These are phyloP conservation scores for Aphelenchoides fujianensis DNA, from an alignment of 1,140 invertebrate species.

Conservation along the genomic window DNA sequence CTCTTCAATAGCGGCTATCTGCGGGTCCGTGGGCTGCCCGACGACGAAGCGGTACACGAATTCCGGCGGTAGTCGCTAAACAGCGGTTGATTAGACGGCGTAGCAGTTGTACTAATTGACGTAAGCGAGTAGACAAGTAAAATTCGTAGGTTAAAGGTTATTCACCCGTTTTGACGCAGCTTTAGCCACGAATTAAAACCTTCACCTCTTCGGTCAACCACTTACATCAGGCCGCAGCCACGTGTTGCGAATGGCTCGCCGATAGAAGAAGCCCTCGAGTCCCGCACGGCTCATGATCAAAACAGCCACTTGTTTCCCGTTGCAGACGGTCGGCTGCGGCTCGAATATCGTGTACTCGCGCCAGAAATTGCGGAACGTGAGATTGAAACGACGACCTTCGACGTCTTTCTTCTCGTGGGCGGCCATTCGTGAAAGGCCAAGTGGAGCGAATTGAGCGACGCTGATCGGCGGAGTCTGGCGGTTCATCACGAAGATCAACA, in stretches of 20 bases:
- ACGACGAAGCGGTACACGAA: conserved; percentile 1
- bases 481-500: neutral
- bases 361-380: neutral
- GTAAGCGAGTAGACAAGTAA: no score
- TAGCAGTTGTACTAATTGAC: no score
- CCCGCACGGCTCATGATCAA: neutral
- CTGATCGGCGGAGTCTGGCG: neutral
- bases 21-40: neutral
- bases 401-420: neutral
- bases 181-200: neutral
- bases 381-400: neutral
- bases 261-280: neutral
- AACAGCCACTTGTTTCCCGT: neutral
- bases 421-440: neutral
- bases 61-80: neutral
- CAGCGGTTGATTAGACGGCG: no score
- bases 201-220: neutral
- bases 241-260: neutral
- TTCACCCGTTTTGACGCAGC: no score
- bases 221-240: conserved; percentile 4
- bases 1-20: neutral
- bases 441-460: no score
- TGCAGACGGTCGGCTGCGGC: neutral
- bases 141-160: no score
- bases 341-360: neutral